Base-by-base conservation (phyloP, 2,113 vertebrate genomes). In the Euleptes europaea region DNA sequence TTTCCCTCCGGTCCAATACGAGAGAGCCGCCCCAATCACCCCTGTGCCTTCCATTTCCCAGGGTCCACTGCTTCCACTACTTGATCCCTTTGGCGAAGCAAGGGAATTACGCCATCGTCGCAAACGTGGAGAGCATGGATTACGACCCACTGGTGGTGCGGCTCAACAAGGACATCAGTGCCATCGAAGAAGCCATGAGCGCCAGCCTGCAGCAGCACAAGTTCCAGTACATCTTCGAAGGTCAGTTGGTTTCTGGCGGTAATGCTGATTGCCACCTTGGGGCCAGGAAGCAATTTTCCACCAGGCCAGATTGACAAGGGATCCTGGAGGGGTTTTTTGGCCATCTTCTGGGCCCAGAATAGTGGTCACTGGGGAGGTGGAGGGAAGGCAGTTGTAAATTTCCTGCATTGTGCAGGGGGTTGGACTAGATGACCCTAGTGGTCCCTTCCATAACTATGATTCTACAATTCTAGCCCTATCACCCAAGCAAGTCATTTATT, bases 201-300 rank as follows among this genome's bases (percentile, higher is more conserved):
- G 97, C 98, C 6, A 98, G 97, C 80, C 96, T 99, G 26, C 99
- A 99, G 96, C 98, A 98, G 92, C 98, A 99, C 96, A 99, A 99
- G 95, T 99, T 99, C 96, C 98, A 99, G 94, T 99, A 99, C 86
- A 99, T 99, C 90, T 99, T 99, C 19, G 99, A 99, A 98, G 98
- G 99, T 99, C 85, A 84, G 94, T 14, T 33, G 0, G 44, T 31
- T 15, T 15, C 77, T 42, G 0, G 6, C 1, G 26, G 2, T 8
- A n/a, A n/a, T n/a, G n/a, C n/a, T n/a, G n/a, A n/a, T n/a, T n/a
- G n/a, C n/a, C n/a, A n/a, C n/a, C n/a, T n/a, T n/a, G n/a, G n/a
- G n/a, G n/a, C n/a, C n/a, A n/a, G n/a, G n/a, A n/a, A n/a, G n/a
- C n/a, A n/a, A n/a, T n/a, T n/a, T n/a, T n/a, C n/a, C n/a, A n/a